Conservation (phyloP, 1,140 invertebrate genomes). For the Argopecten irradians region DNA sequence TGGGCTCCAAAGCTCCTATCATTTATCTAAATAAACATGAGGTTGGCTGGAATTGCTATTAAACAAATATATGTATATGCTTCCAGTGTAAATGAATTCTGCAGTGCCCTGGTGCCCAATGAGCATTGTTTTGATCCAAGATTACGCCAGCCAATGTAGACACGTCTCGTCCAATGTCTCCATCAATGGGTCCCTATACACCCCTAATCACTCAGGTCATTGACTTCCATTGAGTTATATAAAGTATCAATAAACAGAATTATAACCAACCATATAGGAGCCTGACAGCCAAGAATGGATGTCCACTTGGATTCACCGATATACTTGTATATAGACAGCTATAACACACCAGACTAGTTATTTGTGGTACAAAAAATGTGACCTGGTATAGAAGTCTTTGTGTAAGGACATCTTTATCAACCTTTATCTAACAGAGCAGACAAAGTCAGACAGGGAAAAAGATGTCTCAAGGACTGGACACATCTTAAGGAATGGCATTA, state of each 20-base stretch:
- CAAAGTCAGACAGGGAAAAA: no score
- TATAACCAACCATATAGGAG: neutral
- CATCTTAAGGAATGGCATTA: no score
- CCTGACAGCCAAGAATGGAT: neutral
- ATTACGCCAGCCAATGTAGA: neutral
- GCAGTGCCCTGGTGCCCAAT: neutral
- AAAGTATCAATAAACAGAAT: neutral
- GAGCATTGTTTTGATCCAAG: neutral
- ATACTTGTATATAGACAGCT: no score
- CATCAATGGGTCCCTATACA: neutral
- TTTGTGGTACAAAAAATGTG: no score
- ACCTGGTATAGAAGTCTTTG: no score
- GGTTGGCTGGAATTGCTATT: neutral
- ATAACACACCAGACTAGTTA: no score
- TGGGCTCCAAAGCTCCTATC: neutral
- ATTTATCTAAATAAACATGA: neutral
- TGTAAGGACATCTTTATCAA: no score
- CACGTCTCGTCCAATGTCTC: neutral
- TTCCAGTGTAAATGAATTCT: neutral
- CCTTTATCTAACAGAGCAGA: no score
- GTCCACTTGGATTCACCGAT: no score
- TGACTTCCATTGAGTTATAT: neutral
- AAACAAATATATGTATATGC: neutral
- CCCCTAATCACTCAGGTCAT: neutral
- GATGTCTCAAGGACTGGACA: no score